A percentile compares a stretch with the other conserved stretches of the same genome.
Conservation (phyloP, 2,888 invertebrate species). For the Drosophila subsilvestris region DNA sequence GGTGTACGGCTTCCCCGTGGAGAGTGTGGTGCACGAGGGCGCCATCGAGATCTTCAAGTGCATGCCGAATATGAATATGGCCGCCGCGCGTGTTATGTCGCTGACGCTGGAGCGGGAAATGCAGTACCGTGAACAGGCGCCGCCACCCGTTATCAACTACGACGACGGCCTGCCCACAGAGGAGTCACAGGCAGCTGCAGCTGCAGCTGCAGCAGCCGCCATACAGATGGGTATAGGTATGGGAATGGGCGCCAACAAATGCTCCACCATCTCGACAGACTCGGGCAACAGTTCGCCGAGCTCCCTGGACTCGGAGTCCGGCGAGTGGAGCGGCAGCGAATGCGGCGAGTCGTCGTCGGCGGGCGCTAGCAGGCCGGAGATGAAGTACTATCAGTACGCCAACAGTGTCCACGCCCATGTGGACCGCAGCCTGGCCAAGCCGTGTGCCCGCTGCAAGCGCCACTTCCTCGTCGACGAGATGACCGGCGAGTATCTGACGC, state of each 20-base stretch:
- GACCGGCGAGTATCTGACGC: slow-evolving; percentile 89
- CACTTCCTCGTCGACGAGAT: slow-evolving; percentile 88
- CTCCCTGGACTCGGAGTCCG: slow-evolving; percentile 83
- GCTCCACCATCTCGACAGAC: slow-evolving; percentile 83
- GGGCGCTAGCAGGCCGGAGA: slow-evolving; percentile 24
- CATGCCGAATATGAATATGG: slow-evolving; percentile 83
- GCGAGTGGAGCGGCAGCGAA: slow-evolving; percentile 72
- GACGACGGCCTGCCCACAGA: slow-evolving; percentile 72
- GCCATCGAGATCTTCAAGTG: slow-evolving; percentile 88
- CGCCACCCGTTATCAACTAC: slow-evolving; percentile 67
- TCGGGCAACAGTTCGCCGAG: slow-evolving; percentile 85
- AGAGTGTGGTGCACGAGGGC: slow-evolving; percentile 86
- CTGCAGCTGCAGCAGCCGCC: background rate
- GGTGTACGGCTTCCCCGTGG: slow-evolving; percentile 89
- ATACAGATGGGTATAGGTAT: background rate
- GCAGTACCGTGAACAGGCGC: background rate
- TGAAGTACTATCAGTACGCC: slow-evolving; percentile 80
- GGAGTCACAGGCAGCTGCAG: slow-evolving; percentile 10
- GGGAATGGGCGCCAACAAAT: background rate
- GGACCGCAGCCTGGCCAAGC: slow-evolving; percentile 84
- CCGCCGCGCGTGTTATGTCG: slow-evolving; percentile 51
- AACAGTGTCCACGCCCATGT: slow-evolving; percentile 41
- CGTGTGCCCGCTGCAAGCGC: slow-evolving; percentile 90
- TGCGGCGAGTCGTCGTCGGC: slow-evolving; percentile 37
- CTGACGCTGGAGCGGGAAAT: slow-evolving; percentile 20